Base-by-base conservation (phyloP, 2,888 invertebrate species). In the Mesorhabditis belari region DNA sequence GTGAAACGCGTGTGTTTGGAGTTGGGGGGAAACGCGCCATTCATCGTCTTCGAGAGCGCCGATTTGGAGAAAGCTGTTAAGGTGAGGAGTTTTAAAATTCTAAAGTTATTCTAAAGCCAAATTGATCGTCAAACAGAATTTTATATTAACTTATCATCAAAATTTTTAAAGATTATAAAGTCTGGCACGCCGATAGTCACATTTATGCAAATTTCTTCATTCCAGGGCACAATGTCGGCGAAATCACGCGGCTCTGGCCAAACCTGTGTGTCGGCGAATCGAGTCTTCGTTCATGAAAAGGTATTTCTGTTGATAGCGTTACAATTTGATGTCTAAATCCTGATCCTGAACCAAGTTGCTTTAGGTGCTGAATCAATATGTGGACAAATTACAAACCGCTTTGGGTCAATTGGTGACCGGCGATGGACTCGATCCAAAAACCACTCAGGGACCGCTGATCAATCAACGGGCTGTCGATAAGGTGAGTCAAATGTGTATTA, bases 21-120 rank as follows among this genome's bases (percentile, higher is more conserved):
- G 83, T 85, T 99, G 57, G 98, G 98, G 35, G 98, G 98, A 5
- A 98, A 98, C 85, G 96, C 96, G 0, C 94, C 98, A 0, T 94
- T 94, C 78, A 92, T 99, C 75, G 91, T 99, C 5, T 96, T 96
- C 80, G 87, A 91, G 61, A 88, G 89, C 64, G 96, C 96, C 2
- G 87, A 96, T 82, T 77, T 98, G 24, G 88, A 90, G 65, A 85
- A 87, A 76, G 94, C 96, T 1, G 87, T 93, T 0, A 85, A 74
- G 56, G 84, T 83, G 23, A 61, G 54, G 17, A n/a, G n/a, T n/a
- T n/a, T n/a, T n/a, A n/a, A n/a, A n/a, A n/a, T n/a, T n/a, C n/a
- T n/a, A n/a, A n/a, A n/a, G n/a, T n/a, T 24, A 29, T 3, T 55
- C 21, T 19, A 44, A 28, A 19, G 0, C 17, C 24, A 29, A 25